A percentile compares a stretch with the other conserved stretches of the same genome.
These are phyloP conservation scores for Plectropomus leopardus DNA, from an alignment of 2,113 vertebrate genomes.

Conservation along the genomic window DNA sequence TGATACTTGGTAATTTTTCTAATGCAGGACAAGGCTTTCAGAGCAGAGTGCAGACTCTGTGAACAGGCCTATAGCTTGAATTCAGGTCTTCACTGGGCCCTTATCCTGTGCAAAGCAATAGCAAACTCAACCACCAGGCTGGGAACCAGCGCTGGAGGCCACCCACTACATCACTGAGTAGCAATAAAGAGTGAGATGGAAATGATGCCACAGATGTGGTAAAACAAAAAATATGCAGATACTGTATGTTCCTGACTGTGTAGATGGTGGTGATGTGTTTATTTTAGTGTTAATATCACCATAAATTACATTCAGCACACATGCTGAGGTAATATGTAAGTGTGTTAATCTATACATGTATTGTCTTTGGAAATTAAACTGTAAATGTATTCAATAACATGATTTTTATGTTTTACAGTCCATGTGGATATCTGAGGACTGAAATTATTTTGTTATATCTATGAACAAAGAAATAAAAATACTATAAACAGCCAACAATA, in stretches of 20 bases:
- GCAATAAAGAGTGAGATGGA: conserved; percentile 12
- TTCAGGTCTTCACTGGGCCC: too few species aligned
- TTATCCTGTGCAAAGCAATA: too few species aligned
- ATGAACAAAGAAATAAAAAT: too few species aligned
- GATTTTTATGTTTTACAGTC: conserved; percentile 6
- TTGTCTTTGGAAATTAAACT: conserved; percentile 19
- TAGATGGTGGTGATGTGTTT: background rate
- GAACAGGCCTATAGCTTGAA: too few species aligned
- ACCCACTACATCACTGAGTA: background rate
- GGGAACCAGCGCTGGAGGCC: too few species aligned
- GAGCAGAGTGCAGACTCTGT: too few species aligned
- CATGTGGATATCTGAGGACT: background rate
- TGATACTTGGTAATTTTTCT: too few species aligned
- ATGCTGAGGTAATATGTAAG: conserved; percentile 10
- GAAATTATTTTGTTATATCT: too few species aligned
- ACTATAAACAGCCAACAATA: too few species aligned
- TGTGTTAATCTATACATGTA: conserved; percentile 8
- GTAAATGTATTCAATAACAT: background rate
- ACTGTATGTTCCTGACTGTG: conserved; percentile 37
- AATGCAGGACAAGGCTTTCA: too few species aligned
- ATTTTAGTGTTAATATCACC: conserved; percentile 6
- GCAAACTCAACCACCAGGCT: too few species aligned
- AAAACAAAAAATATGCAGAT: conserved; percentile 32
- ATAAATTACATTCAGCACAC: conserved; percentile 10
- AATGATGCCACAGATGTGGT: conserved; percentile 8